Evolutionary conservation across 2,113 vertebrate species (phyloP).

Genomic region (Clarias macrocephalus): DNA sequence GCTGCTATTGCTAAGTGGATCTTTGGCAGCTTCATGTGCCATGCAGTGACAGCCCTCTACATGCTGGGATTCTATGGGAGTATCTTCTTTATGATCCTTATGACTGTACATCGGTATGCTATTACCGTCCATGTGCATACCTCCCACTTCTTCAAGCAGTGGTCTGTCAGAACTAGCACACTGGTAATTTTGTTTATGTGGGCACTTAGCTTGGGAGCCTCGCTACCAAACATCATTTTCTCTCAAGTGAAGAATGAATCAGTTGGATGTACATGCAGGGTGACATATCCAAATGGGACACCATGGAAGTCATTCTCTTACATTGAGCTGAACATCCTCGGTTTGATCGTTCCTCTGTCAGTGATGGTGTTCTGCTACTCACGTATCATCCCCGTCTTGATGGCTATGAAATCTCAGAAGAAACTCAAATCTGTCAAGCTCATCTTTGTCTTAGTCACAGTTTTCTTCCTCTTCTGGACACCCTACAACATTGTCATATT

Average conservation of each 20-base stretch:
- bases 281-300: neutral
- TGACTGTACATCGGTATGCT: conserved; percentile 85
- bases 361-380: conserved; percentile 80
- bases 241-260: conserved; percentile 52
- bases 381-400: conserved; percentile 75
- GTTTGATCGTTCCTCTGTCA: conserved; percentile 78
- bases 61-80: conserved; percentile 79
- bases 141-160: conserved; percentile 54
- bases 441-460: conserved; percentile 72
- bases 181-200: conserved; percentile 61
- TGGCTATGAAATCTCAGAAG: conserved; percentile 70
- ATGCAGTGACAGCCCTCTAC: conserved; percentile 69
- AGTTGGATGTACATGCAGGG: neutral
- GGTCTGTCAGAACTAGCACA: conserved; percentile 62
- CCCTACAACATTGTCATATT: conserved; percentile 74
- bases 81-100: conserved; percentile 82
- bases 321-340: conserved; percentile 73
- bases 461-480: conserved; percentile 84
- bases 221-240: conserved; percentile 69
- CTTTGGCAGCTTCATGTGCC: conserved; percentile 79
- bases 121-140: conserved; percentile 73
- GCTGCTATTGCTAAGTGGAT: conserved; percentile 67
- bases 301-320: conserved; percentile 68
- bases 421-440: conserved; percentile 78
- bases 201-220: conserved; percentile 65